Evolutionary conservation across 2,113 vertebrate species (phyloP).

Genomic region (Antechinus flavipes): DNA sequence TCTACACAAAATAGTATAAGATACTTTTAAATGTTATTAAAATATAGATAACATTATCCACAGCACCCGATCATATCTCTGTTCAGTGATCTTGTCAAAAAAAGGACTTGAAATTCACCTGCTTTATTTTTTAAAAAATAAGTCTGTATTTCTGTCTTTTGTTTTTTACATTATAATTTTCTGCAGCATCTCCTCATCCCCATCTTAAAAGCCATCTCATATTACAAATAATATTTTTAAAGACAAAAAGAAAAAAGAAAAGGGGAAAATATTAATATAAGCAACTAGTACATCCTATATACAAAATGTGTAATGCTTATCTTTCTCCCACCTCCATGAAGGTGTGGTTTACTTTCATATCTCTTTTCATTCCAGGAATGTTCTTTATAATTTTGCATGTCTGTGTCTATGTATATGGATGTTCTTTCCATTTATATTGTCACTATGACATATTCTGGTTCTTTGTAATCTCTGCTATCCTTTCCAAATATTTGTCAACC

Average conservation of each 20-base stretch:
- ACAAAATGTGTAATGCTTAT: not conserved
- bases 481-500: not conserved
- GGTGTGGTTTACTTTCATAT: not conserved
- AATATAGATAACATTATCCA: not conserved
- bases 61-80: not conserved
- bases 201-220: not conserved
- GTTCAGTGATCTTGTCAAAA: not conserved
- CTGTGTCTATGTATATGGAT: not conserved
- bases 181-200: not conserved
- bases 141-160: not conserved
- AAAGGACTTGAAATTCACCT: not conserved
- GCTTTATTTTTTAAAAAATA: not conserved
- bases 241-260: not conserved
- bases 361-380: not conserved
- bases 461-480: not conserved
- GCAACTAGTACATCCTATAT: not conserved
- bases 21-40: not conserved
- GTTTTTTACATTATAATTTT: not conserved
- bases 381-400: not conserved
- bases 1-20: not conserved
- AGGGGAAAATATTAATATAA: not conserved
- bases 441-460: not conserved
- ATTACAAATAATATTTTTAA: not conserved
- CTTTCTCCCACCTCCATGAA: not conserved
- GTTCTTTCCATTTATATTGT: not conserved